These are phyloP conservation scores for Propithecus deckenii DNA, from an alignment of 2,797 vertebrate species.

Conservation along the genomic window DNA sequence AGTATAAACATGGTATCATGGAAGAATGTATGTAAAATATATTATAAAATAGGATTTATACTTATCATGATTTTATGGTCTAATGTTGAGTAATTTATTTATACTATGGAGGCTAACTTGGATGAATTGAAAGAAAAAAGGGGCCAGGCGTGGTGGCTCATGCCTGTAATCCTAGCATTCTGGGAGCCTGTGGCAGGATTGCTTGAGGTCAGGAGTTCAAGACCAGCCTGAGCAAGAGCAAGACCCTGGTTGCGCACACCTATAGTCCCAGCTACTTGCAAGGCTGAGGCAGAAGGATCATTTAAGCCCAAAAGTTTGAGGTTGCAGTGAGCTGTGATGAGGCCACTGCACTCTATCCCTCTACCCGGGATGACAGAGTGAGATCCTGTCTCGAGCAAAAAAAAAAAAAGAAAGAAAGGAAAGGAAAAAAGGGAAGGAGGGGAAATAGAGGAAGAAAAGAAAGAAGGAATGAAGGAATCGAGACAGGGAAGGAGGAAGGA, in stretches of 20 bases:
- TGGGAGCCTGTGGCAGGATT: neutral
- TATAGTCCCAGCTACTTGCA: neutral
- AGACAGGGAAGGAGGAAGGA: neutral
- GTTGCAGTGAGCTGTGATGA: neutral
- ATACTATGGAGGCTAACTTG: neutral
- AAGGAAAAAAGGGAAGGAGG: neutral
- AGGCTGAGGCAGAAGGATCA: neutral
- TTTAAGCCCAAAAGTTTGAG: neutral
- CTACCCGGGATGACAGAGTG: neutral
- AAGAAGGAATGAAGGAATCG: neutral
- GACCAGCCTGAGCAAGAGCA: neutral
- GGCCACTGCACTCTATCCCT: neutral
- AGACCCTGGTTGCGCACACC: rapidly evolving
- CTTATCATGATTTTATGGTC: neutral
- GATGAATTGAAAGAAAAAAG: neutral
- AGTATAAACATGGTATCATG: neutral
- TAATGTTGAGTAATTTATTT: neutral
- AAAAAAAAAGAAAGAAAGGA: rapidly evolving
- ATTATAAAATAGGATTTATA: neutral
- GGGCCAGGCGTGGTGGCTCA: neutral
- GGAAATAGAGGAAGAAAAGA: neutral
- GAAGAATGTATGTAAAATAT: neutral
- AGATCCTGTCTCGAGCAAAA: neutral
- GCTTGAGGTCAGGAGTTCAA: neutral
- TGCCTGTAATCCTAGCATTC: neutral